A percentile compares a stretch with the other conserved stretches of the same genome.
Evolutionary conservation across 2,113 vertebrate species (phyloP).

Genomic region (Nycticorax nycticorax): DNA sequence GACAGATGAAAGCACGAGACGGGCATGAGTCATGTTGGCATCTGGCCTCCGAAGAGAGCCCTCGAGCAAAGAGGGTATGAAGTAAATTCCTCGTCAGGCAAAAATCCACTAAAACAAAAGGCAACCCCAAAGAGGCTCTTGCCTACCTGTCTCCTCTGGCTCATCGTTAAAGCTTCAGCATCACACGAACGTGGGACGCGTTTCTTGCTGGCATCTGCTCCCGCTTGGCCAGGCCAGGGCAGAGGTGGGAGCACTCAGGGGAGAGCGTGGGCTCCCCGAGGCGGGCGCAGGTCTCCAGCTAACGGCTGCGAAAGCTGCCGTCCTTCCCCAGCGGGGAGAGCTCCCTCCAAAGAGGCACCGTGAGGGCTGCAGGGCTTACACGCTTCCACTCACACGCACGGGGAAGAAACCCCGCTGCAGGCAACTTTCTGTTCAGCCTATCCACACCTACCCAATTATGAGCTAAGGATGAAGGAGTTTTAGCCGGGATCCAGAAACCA

Average conservation of each 20-base stretch:
- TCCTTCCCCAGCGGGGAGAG: not conserved
- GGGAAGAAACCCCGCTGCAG: not conserved
- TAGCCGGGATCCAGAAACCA: not conserved
- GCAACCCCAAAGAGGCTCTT: not conserved
- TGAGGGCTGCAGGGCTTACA: not conserved
- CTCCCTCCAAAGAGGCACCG: not conserved
- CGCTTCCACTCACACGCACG: not conserved
- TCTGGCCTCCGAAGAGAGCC: not conserved
- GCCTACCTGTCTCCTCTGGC: not conserved
- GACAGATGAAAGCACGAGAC: not conserved
- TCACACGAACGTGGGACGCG: not conserved
- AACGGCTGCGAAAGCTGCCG: not conserved
- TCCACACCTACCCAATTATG: not conserved
- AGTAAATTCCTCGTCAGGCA: not conserved
- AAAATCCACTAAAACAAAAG: not conserved
- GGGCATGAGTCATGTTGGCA: constrained; percentile 32
- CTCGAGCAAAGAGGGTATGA: not conserved
- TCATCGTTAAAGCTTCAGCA: not conserved
- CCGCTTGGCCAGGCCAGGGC: not conserved
- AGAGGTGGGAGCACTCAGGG: not conserved
- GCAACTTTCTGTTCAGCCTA: not conserved
- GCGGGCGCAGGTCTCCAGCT: not conserved
- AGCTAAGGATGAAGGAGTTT: not conserved
- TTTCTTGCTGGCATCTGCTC: not conserved
- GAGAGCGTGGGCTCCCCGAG: not conserved